Percentiles rank a stretch among this genome's conserved stretches.
These are phyloP conservation scores for Limosa lapponica DNA, from an alignment of 2,797 vertebrate genomes.

Conservation along the genomic window DNA sequence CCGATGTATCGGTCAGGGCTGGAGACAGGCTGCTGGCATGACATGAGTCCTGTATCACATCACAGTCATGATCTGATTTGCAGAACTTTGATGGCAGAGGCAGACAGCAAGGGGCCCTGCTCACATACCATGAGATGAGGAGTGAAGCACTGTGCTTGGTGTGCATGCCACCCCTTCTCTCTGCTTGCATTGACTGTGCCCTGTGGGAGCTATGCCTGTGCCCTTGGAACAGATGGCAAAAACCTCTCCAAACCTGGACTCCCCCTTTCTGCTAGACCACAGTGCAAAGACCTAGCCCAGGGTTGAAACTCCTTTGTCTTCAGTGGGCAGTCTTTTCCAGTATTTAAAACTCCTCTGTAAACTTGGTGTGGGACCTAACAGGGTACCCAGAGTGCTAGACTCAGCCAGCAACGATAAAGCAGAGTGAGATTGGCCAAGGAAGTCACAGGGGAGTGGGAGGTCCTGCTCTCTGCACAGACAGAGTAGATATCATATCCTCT, in stretches of 20 bases:
- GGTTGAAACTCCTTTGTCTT: not conserved
- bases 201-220: not conserved
- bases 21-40: not conserved
- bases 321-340: not conserved
- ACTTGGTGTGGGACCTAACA: not conserved
- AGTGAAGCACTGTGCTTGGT: not conserved
- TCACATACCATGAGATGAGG: not conserved
- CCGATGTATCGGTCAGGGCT: not conserved
- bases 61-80: not conserved
- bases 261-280: not conserved
- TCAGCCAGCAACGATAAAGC: not conserved
- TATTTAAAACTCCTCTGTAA: not conserved
- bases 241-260: not conserved
- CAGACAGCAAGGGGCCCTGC: not conserved
- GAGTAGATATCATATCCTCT: not conserved
- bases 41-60: not conserved
- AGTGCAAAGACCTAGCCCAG: not conserved
- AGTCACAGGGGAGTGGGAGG: fast-evolving
- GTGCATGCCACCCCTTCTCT: not conserved
- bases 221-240: not conserved
- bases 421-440: not conserved
- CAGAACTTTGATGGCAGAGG: not conserved
- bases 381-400: not conserved
- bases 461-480: not conserved
- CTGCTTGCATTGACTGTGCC: not conserved